Base-by-base conservation (phyloP, 37 sponge, comb jelly and placozoan species). In the Bolinopsis microptera region DNA sequence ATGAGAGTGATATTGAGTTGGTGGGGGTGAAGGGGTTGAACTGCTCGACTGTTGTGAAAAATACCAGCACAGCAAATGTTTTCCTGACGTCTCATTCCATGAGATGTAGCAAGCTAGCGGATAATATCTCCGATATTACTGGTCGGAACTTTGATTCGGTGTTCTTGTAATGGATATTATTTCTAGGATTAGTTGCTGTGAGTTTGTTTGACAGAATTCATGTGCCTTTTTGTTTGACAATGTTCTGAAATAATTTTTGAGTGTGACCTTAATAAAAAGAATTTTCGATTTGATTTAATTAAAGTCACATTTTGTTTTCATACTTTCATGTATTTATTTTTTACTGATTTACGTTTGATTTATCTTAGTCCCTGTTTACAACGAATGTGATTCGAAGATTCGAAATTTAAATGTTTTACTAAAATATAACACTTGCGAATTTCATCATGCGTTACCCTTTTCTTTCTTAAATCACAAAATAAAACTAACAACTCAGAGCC, bases 111-210 rank as follows among this genome's bases (percentile, higher is more conserved):
- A 86, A 86, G 39, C 61, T 86, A 16, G 90, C 90, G 8, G 90
- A 86, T 41, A 86, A 86, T 34, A 24, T 86, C 16, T 16, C 90
- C 13, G 61, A 86, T 41, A 41, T 86, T 22, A 86, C 90, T 34
- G 27, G 41, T 86, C 38, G 90, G 61, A 86, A 86, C 30, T 86
- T 86, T 40, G 90, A 40, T 38, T 86, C 90, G 22, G 61, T 86
- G n/a, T 86, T 86, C 24, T 34, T 86, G 48, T 86, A 39, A 34
- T 70, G 74, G 28, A 24, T 48, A 18, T 48, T 48, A 18, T 48
- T 48, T 48, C 31, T 72, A 28, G 18, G 31, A 72, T 72, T 72
- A 8, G 31, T 72, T 72, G 75, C 18, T 72, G 26, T 67, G 26
- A 30, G 75, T 72, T n/a, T 72, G 75, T 24, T 72, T 72, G 5